These are phyloP conservation scores for Tyto alba DNA, from an alignment of 2,113 vertebrate species.

Conservation along the genomic window DNA sequence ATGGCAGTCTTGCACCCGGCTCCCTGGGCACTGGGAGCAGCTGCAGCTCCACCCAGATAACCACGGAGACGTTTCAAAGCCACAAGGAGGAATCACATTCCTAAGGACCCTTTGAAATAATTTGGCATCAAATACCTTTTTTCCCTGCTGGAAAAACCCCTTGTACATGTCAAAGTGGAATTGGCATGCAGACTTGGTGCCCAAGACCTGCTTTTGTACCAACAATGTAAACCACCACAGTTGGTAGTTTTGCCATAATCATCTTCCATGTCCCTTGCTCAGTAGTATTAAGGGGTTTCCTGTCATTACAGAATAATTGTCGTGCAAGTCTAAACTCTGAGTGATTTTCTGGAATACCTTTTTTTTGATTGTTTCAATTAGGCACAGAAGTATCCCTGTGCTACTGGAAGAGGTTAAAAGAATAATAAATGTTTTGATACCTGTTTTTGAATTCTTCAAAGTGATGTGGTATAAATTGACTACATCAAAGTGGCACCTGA, in stretches of 20 bases:
- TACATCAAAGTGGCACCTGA: neutral
- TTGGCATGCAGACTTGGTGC: neutral
- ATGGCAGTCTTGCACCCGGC: neutral
- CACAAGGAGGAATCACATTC: neutral
- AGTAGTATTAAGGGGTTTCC: neutral
- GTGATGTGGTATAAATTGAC: neutral
- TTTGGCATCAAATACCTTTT: neutral
- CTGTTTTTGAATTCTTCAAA: neutral
- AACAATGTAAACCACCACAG: neutral
- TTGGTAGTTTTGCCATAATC: neutral
- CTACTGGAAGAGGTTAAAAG: neutral
- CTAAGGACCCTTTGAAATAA: neutral
- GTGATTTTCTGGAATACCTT: neutral
- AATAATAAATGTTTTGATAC: neutral
- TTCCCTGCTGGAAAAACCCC: neutral
- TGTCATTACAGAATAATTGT: neutral
- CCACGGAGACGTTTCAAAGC: neutral
- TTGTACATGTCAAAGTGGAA: neutral
- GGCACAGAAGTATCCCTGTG: neutral
- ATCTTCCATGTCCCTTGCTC: neutral
- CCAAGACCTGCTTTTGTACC: neutral
- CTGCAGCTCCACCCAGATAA: neutral
- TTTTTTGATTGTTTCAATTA: neutral
- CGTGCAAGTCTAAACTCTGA: neutral
- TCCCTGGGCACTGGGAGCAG: neutral